A percentile compares a stretch with the other conserved stretches of the same genome.
Conservation (phyloP, 2,113 vertebrate species). For the Hydrochoerus hydrochaeris region DNA sequence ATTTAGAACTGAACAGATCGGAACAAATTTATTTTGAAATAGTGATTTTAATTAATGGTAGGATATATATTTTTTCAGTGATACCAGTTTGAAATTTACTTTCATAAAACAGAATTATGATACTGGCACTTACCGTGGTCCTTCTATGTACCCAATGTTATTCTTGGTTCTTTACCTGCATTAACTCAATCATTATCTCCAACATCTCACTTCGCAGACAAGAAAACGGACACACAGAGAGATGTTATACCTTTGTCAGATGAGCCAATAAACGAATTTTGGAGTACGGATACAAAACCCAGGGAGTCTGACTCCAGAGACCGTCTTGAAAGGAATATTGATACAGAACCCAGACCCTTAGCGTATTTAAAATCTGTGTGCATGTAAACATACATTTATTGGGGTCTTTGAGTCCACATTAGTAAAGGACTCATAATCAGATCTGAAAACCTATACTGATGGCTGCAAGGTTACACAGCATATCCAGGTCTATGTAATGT, state of each 20-base stretch:
- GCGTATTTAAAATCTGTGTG: not conserved
- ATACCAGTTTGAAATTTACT: conserved; percentile 34
- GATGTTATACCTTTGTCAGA: not conserved
- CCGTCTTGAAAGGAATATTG: not conserved
- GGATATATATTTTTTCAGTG: not conserved
- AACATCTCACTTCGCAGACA: not conserved
- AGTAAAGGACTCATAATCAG: not conserved
- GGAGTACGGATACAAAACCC: not conserved
- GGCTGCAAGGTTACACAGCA: not conserved
- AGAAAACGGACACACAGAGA: not conserved
- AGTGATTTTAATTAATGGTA: conserved; percentile 40
- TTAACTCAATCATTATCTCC: not conserved
- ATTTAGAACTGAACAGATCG: conserved; percentile 46
- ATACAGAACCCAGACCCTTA: not conserved
- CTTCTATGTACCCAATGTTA: not conserved
- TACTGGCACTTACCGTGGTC: not conserved
- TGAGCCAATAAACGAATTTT: not conserved
- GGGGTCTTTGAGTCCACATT: not conserved
- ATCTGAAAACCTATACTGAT: conserved; percentile 3
- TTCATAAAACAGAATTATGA: not conserved
- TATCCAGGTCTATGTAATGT: not conserved
- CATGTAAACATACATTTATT: not conserved
- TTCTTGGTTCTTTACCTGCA: conserved; percentile 16
- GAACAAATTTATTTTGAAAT: conserved; percentile 43
- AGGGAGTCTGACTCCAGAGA: not conserved